Evolutionary conservation across 2,888 invertebrate species (phyloP).

Genomic region (Ophion slaviceki): DNA sequence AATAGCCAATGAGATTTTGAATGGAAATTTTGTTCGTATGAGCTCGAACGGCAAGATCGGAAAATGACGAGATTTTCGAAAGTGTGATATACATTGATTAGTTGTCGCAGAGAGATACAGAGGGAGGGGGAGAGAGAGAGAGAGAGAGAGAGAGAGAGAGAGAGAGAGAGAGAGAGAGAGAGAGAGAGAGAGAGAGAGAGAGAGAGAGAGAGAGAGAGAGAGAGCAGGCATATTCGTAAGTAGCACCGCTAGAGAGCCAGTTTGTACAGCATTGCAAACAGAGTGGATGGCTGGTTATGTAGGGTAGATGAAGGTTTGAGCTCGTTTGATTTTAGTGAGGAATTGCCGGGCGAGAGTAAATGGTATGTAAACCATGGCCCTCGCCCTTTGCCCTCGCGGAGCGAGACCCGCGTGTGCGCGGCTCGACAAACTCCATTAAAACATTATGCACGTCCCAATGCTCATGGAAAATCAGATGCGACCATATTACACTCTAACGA

Average conservation of each 20-base stretch:
- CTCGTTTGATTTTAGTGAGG: constrained; percentile 64
- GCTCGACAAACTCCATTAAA: constrained; percentile 83
- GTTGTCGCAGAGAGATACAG: neutral
- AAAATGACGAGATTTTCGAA: constrained; percentile 44
- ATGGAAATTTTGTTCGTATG: constrained; percentile 12
- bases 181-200: neutral
- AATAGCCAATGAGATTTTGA: no score
- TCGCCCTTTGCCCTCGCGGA: constrained; percentile 77
- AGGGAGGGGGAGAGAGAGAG: neutral
- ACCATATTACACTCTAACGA: constrained; percentile 69
- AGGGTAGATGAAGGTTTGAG: constrained; percentile 48
- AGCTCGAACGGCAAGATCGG: constrained; percentile 32
- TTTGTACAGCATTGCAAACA: constrained; percentile 83
- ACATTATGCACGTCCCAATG: constrained; percentile 84
- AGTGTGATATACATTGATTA: constrained; percentile 16
- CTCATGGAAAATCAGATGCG: constrained; percentile 83
- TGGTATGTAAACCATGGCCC: constrained; percentile 83
- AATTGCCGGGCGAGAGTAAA: constrained; percentile 82
- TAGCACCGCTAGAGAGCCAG: constrained; percentile 75
- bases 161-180: no score
- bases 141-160: constrained; percentile 16
- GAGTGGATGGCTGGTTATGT: constrained; percentile 66
- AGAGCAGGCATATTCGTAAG: constrained; percentile 69
- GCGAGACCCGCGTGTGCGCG: constrained; percentile 69
- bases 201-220: constrained; percentile 41